Evolutionary conservation across 2,113 vertebrate genomes (phyloP).

Genomic region (Mirounga angustirostris): DNA sequence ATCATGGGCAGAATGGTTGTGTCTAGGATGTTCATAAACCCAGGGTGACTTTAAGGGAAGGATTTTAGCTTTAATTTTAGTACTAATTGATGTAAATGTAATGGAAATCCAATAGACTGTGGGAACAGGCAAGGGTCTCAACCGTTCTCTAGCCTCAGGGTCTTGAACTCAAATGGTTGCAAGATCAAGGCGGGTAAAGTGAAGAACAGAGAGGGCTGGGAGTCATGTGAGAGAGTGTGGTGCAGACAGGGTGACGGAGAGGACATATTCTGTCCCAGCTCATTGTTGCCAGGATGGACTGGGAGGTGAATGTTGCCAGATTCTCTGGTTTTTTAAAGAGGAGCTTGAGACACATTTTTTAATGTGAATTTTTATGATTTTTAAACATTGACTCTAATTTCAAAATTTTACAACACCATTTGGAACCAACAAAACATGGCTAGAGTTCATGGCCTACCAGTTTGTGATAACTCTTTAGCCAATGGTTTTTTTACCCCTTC

Average conservation of each 20-base stretch:
- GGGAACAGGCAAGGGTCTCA: background rate
- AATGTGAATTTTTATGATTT: background rate
- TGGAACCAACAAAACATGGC: background rate
- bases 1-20: background rate
- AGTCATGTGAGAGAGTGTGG: background rate
- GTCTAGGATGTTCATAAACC: background rate
- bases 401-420: background rate
- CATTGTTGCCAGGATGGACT: background rate
- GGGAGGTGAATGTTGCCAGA: background rate
- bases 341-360: background rate
- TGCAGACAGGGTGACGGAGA: background rate
- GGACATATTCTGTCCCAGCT: background rate
- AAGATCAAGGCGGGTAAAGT: background rate
- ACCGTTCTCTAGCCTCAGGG: background rate
- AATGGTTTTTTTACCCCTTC: background rate
- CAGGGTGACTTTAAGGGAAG: background rate
- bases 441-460: background rate
- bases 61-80: constrained; percentile 7
- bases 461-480: background rate
- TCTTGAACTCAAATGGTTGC: background rate
- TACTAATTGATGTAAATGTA: background rate
- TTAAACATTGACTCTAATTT: background rate
- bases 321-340: constrained; percentile 10
- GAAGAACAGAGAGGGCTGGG: background rate
- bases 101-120: background rate